phyloP scores from a whole-genome alignment of 2,113 vertebrate species.

The Gopherus flavomarginatus region DNA sequence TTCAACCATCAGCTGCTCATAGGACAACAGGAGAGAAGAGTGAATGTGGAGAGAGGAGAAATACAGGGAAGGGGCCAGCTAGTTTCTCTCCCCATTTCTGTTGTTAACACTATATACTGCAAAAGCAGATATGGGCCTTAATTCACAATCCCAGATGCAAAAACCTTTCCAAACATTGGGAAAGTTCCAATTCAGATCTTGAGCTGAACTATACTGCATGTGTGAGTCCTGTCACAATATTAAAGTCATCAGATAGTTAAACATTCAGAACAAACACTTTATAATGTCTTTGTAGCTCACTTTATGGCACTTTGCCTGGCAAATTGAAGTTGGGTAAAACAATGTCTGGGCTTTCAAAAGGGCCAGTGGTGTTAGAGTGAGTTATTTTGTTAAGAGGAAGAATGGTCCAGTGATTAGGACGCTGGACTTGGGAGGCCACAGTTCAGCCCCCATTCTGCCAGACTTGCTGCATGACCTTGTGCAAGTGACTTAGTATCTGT shows the following conservation, averaged over 20 bases:
- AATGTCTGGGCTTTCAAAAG: background rate
- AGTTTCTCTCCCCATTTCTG: background rate
- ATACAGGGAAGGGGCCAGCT: background rate
- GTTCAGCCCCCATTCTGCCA: background rate
- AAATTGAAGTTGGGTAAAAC: background rate
- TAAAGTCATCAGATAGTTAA: constrained; percentile 56
- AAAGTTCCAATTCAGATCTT: constrained; percentile 39
- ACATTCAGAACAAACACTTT: constrained; percentile 56
- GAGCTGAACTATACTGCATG: constrained; percentile 56
- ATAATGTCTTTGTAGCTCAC: constrained; percentile 50
- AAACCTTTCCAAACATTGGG: constrained; percentile 45
- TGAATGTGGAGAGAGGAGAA: constrained; percentile 65
- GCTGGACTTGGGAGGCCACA: background rate
- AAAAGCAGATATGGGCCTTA: constrained; percentile 38
- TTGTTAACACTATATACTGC: background rate
- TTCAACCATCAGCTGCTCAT: constrained; percentile 54
- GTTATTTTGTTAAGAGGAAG: background rate
- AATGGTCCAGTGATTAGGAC: background rate
- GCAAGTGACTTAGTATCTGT: background rate
- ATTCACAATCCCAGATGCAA: background rate
- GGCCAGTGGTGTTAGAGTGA: background rate
- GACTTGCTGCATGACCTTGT: background rate
- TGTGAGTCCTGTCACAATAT: constrained; percentile 68
- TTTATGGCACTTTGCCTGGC: background rate
- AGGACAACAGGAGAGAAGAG: constrained; percentile 61